phyloP scores from a whole-genome alignment of 2,888 invertebrate genomes.

The Pteria penguin region DNA sequence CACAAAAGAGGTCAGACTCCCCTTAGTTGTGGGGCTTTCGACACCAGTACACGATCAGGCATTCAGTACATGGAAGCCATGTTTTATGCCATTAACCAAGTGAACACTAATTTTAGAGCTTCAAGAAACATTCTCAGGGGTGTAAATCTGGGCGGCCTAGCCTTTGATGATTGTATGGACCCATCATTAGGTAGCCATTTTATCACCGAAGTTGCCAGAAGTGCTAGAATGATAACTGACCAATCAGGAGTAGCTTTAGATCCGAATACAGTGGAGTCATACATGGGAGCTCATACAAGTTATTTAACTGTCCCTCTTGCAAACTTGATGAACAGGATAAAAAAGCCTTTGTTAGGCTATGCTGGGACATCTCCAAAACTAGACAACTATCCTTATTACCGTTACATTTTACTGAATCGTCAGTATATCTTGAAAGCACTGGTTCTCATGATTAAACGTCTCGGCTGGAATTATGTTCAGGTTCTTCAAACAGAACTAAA shows the following conservation, averaged over 20 bases:
- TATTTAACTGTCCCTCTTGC: constrained; percentile 63
- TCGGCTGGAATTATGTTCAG: constrained; percentile 80
- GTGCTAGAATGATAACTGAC: constrained; percentile 55
- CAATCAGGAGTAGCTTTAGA: constrained; percentile 54
- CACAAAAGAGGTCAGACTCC: constrained; percentile 56
- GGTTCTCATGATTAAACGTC: constrained; percentile 75
- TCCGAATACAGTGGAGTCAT: constrained; percentile 68
- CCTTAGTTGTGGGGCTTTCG: constrained; percentile 65
- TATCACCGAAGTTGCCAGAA: constrained; percentile 60
- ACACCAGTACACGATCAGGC: constrained; percentile 47
- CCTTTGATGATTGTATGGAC: constrained; percentile 71
- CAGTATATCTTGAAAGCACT: constrained; percentile 68
- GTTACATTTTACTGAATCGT: constrained; percentile 52
- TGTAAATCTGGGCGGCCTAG: constrained; percentile 65
- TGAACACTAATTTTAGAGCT: constrained; percentile 35
- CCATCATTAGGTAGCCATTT: constrained; percentile 49
- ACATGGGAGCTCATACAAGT: constrained; percentile 62
- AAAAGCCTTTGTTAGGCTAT: constrained; percentile 81
- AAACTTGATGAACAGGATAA: constrained; percentile 82
- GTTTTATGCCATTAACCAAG: constrained; percentile 61
- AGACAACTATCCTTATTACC: constrained; percentile 64
- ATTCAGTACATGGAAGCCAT: constrained; percentile 67
- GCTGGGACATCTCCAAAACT: constrained; percentile 59
- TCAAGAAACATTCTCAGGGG: constrained; percentile 48
- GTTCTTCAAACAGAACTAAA: constrained; percentile 47